Evolutionary conservation across 2,888 invertebrate species (phyloP).

Genomic region (Leptodirus hochenwartii): DNA sequence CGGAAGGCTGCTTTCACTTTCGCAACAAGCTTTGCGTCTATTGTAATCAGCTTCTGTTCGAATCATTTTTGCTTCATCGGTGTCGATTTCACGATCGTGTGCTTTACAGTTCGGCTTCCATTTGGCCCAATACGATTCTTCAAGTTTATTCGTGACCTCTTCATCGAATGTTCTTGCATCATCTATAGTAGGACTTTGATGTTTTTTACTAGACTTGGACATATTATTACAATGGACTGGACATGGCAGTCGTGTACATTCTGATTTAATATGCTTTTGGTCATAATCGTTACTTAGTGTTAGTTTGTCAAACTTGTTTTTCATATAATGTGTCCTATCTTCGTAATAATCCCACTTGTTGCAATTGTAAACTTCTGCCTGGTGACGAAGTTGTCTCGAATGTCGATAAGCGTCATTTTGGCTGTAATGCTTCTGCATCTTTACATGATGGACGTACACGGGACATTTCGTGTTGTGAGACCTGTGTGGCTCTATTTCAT

Average conservation of each 20-base stretch:
- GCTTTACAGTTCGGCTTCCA: conserved; percentile 22
- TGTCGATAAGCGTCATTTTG: no score
- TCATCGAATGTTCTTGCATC: conserved; percentile 4
- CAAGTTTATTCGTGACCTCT: conserved; percentile 16
- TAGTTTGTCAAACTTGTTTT: conserved; percentile 8
- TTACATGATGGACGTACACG: no score
- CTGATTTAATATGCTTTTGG: neutral
- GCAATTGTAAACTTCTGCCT: conserved; percentile 7
- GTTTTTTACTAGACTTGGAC: neutral
- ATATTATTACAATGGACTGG: conserved; percentile 7
- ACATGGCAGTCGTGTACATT: conserved; percentile 6
- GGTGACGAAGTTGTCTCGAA: no score
- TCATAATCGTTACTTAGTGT: conserved; percentile 3
- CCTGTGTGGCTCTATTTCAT: no score
- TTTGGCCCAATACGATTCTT: conserved; percentile 25
- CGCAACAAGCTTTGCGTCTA: no score
- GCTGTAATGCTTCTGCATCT: no score
- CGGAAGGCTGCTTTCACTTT: no score
- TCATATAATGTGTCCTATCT: conserved; percentile 6
- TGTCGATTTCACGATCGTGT: no score
- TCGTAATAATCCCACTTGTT: conserved; percentile 5
- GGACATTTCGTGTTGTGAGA: no score
- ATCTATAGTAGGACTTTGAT: conserved; percentile 4
- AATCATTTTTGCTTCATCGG: no score
- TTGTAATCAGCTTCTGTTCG: no score